A percentile compares a stretch with the other conserved stretches of the same genome.
Evolutionary conservation across 2,888 invertebrate genomes (phyloP).

Genomic region (Cephalotes varians): DNA sequence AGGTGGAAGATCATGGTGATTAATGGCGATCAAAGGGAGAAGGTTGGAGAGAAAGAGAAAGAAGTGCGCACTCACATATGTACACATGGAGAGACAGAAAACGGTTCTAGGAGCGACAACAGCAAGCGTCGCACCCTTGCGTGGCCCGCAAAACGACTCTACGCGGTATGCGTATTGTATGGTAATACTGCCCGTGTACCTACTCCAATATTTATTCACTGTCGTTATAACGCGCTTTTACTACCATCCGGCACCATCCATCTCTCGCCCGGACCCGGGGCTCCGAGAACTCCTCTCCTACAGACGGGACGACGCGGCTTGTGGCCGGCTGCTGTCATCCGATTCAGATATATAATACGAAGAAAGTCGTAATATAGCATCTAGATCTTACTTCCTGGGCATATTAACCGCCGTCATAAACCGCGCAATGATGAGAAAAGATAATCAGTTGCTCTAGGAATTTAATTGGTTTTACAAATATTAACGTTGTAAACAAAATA

Average conservation of each 20-base stretch:
- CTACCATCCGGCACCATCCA: conserved; percentile 72
- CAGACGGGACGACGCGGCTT: conserved; percentile 13
- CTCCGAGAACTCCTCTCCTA: conserved; percentile 60
- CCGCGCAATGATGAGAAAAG: background rate
- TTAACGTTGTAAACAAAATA: background rate
- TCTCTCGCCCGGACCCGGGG: conserved; percentile 61
- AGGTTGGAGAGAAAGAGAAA: conserved; percentile 34
- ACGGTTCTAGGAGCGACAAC: conserved; percentile 72
- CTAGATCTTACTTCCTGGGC: conserved; percentile 30
- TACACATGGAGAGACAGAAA: conserved; percentile 54
- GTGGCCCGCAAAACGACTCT: conserved; percentile 75
- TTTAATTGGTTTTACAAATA: background rate
- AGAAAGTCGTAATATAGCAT: conserved; percentile 27
- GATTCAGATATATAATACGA: conserved; percentile 43
- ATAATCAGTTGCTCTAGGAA: background rate
- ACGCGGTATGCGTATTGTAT: conserved; percentile 80
- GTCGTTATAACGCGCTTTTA: conserved; percentile 78
- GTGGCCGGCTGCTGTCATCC: conserved; percentile 32
- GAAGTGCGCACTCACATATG: conserved; percentile 40
- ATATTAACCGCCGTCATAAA: conserved; percentile 10
- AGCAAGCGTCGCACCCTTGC: conserved; percentile 74
- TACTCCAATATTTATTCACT: conserved; percentile 78
- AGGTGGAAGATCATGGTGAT: conserved; percentile 47
- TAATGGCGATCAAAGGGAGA: conserved; percentile 72
- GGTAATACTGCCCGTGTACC: conserved; percentile 77